Conservation (phyloP, 2,888 invertebrate genomes). For the Nowickia ferox region DNA sequence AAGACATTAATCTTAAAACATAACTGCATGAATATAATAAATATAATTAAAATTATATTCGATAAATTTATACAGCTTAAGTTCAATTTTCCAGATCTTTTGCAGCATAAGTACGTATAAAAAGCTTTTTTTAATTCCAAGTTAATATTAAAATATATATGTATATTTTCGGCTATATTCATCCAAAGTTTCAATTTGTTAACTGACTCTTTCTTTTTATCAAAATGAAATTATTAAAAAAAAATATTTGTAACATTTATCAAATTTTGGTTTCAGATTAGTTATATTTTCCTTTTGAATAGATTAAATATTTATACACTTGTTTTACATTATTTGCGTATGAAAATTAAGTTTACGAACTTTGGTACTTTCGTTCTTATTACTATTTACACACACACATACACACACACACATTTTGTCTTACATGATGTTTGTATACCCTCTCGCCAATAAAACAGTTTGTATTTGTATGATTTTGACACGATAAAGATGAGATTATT, state of each 20-base stretch:
- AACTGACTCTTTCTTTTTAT: neutral
- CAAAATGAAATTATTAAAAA: neutral
- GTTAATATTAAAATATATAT: too few relatives aligned
- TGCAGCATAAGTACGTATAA: too few relatives aligned
- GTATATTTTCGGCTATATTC: too few relatives aligned
- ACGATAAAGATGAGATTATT: conserved; percentile 61
- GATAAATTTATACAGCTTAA: too few relatives aligned
- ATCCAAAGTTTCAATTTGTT: neutral
- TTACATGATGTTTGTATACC: neutral
- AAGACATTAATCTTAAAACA: too few relatives aligned
- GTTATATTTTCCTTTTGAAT: conserved; percentile 26
- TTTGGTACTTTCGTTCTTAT: too few relatives aligned
- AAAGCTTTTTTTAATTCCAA: too few relatives aligned
- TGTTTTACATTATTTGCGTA: conserved; percentile 36
- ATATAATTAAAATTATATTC: too few relatives aligned
- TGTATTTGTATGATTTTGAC: conserved; percentile 55
- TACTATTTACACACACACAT: too few relatives aligned
- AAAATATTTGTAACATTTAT: neutral
- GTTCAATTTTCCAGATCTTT: too few relatives aligned
- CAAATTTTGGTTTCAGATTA: conserved; percentile 26
- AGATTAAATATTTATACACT: conserved; percentile 47
- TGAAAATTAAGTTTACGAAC: neutral
- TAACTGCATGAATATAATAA: too few relatives aligned
- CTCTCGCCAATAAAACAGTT: conserved; percentile 30
- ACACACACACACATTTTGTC: neutral